Percentiles rank a stretch among this genome's conserved stretches.
Evolutionary conservation across 2,113 vertebrate genomes (phyloP).

Genomic region (Taurulus bubalis): DNA sequence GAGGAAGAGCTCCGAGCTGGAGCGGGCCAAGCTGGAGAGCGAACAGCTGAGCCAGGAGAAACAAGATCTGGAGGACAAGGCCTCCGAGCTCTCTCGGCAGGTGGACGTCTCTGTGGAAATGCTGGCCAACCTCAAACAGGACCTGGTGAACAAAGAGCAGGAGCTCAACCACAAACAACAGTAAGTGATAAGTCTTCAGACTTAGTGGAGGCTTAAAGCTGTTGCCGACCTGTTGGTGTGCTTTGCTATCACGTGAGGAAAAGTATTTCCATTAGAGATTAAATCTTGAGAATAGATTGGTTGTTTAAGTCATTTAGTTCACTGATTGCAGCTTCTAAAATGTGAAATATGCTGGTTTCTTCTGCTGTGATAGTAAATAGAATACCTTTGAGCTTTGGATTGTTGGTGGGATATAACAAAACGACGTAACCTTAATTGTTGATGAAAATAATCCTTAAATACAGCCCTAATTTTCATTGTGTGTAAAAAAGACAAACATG

Average conservation of each 20-base stretch:
- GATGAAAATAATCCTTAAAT: not conserved
- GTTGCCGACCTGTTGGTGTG: not conserved
- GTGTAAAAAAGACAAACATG: not conserved
- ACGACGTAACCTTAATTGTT: not conserved
- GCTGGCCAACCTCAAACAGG: slow-evolving; percentile 97
- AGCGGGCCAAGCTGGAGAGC: slow-evolving; percentile 95
- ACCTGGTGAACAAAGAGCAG: slow-evolving; percentile 97
- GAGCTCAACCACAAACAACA: slow-evolving; percentile 97
- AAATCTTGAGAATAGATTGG: not conserved
- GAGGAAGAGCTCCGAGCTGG: slow-evolving; percentile 94
- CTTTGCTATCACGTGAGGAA: not conserved
- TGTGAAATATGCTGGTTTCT: not conserved
- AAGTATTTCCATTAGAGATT: not conserved
- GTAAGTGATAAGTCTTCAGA: slow-evolving; percentile 82
- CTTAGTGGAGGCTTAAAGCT: not conserved
- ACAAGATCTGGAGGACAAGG: slow-evolving; percentile 95
- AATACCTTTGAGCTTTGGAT: not conserved
- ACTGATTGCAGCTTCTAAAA: not conserved
- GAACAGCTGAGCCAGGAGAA: slow-evolving; percentile 93
- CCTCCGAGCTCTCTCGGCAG: slow-evolving; percentile 93
- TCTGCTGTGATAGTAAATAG: not conserved
- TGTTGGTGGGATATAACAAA: not conserved
- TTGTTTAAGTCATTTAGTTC: not conserved
- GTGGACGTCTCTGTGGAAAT: slow-evolving; percentile 99
- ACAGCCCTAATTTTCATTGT: not conserved